Evolutionary conservation across 1,140 invertebrate genomes (phyloP).

Genomic region (Mya arenaria): DNA sequence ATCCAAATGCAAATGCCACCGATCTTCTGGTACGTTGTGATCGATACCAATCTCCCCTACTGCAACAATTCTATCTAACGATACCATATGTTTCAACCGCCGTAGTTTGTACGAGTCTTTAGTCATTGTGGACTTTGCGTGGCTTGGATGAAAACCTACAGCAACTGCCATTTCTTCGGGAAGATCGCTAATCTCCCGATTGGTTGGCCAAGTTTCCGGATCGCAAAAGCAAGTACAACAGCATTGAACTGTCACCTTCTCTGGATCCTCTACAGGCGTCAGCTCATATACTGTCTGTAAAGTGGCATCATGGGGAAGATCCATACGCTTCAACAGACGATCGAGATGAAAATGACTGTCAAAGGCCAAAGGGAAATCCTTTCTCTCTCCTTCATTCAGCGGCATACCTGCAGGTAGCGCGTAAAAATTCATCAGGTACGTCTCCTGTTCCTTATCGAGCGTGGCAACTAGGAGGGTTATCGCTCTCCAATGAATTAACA

Average conservation of each 20-base stretch:
- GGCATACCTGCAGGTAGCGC: not conserved
- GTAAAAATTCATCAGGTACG: not conserved
- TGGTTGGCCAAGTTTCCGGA: constrained; percentile 4
- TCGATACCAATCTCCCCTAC: not conserved
- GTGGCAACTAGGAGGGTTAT: not conserved
- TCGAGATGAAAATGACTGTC: constrained; percentile 28
- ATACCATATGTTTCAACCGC: not conserved
- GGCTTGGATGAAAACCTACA: constrained; percentile 3
- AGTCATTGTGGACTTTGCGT: not conserved
- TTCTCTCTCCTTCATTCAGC: not conserved
- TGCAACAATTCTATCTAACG: not conserved
- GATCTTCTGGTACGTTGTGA: not conserved
- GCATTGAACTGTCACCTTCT: not conserved
- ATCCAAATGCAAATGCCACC: not conserved
- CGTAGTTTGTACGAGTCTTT: not conserved
- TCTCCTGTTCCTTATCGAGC: not conserved
- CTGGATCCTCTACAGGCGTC: not conserved
- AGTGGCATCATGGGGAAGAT: not conserved
- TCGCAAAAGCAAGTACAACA: not conserved
- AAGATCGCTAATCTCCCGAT: not conserved
- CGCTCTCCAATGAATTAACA: constrained; percentile 24
- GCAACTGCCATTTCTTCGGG: not conserved
- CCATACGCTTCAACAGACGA: not conserved
- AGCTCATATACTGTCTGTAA: not conserved
- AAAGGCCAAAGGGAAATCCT: not conserved